These are phyloP conservation scores for Ornithoptera alexandrae DNA, from an alignment of 2,888 invertebrate genomes.

Conservation along the genomic window DNA sequence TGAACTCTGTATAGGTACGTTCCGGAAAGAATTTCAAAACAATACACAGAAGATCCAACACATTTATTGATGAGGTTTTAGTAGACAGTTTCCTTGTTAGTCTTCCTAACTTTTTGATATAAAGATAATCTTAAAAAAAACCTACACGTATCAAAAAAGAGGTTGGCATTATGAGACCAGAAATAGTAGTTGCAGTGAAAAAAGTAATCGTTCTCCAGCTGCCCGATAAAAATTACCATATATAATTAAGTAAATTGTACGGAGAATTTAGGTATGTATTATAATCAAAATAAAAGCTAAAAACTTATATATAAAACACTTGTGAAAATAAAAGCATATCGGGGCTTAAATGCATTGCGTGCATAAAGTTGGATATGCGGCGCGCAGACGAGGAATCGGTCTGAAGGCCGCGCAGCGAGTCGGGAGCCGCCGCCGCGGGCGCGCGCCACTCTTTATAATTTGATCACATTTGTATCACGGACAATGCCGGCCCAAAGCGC, in stretches of 20 bases:
- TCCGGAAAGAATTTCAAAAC: no score
- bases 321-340: conserved; percentile 1
- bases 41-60: no score
- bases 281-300: not conserved
- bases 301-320: not conserved
- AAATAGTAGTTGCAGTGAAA: no score
- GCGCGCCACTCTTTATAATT: conserved; percentile 76
- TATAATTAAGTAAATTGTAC: not conserved
- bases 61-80: no score
- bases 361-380: conserved; percentile 14
- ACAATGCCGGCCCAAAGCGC: conserved; percentile 74
- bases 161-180: no score
- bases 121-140: no score
- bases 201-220: no score
- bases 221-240: not conserved
- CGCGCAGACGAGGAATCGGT: conserved; percentile 20
- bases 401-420: conserved; percentile 29
- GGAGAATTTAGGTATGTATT: not conserved
- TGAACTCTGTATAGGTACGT: no score
- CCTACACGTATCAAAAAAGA: no score
- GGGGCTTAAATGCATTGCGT: conserved; percentile 7
- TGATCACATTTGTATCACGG: conserved; percentile 78
- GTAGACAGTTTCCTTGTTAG: no score
- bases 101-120: no score
- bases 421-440: conserved; percentile 53